Percentiles rank a stretch among this genome's conserved stretches.
Conservation (phyloP, 1,140 invertebrate species). For the Hylyphantes graminicola region DNA sequence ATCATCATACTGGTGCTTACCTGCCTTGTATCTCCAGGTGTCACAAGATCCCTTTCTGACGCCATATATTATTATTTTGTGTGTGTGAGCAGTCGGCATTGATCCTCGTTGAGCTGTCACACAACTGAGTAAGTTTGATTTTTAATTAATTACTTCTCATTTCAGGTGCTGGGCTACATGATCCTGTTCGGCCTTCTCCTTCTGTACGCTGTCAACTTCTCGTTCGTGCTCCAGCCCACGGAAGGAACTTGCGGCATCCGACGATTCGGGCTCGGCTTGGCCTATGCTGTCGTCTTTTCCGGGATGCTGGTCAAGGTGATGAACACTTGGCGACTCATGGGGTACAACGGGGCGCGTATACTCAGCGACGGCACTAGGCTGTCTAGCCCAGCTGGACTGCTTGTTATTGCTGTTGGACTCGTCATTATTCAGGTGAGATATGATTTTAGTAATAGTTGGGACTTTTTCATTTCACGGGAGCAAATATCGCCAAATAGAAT, state of each 20-base stretch:
- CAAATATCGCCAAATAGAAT: too few species aligned
- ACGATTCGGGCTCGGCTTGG: constrained; percentile 68
- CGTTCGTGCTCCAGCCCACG: constrained; percentile 70
- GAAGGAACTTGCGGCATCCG: constrained; percentile 69
- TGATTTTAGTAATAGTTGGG: neutral
- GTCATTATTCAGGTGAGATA: constrained; percentile 68
- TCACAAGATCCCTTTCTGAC: too few species aligned
- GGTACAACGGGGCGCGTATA: constrained; percentile 65
- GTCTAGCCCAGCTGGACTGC: constrained; percentile 67
- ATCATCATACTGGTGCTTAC: too few species aligned
- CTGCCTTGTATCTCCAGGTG: too few species aligned
- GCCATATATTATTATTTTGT: too few species aligned
- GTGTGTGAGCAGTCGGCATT: too few species aligned
- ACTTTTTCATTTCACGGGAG: too few species aligned
- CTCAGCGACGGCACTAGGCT: constrained; percentile 66
- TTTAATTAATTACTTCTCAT: too few species aligned
- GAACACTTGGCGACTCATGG: constrained; percentile 67
- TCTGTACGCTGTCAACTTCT: constrained; percentile 69
- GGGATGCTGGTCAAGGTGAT: constrained; percentile 71
- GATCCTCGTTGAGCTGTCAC: too few species aligned
- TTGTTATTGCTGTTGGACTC: constrained; percentile 67
- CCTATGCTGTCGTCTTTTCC: constrained; percentile 69
- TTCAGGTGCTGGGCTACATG: constrained; percentile 69
- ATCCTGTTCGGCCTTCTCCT: constrained; percentile 70
- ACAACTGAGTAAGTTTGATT: too few species aligned